Percentiles rank a stretch among this genome's conserved stretches.
Evolutionary conservation across 2,113 vertebrate genomes (phyloP).

Genomic region (Lycocorax pyrrhopterus): DNA sequence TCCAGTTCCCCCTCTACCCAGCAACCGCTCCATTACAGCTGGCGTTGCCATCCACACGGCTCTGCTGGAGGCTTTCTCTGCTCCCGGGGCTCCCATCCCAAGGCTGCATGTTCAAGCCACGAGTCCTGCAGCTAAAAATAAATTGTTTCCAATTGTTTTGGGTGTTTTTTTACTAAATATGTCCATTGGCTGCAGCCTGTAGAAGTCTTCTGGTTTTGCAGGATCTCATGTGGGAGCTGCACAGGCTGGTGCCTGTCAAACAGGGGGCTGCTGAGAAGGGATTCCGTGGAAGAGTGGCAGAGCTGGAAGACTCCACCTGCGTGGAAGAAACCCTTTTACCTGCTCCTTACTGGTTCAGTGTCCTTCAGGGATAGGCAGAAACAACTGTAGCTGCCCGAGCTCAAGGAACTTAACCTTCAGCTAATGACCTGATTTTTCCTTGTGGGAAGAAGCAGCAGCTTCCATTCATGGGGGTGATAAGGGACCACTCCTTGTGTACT

Average conservation of each 20-base stretch:
- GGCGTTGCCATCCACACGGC: accelerated
- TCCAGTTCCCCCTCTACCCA: not conserved
- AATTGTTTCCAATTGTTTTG: not conserved
- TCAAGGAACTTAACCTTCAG: not conserved
- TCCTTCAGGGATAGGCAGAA: not conserved
- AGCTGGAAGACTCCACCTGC: not conserved
- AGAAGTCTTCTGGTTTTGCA: not conserved
- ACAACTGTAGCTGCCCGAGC: not conserved
- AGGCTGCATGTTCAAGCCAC: not conserved
- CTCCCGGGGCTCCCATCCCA: not conserved
- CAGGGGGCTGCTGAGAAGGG: not conserved
- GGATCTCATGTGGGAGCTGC: not conserved
- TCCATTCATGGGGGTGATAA: not conserved
- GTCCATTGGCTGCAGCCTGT: not conserved
- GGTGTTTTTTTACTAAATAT: not conserved
- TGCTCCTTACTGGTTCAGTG: not conserved
- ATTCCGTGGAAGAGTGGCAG: not conserved
- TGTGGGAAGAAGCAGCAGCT: not conserved
- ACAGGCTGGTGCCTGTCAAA: not conserved
- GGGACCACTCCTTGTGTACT: not conserved
- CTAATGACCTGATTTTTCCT: not conserved
- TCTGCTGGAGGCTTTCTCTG: not conserved
- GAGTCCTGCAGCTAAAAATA: not conserved
- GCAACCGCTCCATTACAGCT: not conserved
- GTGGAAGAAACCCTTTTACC: not conserved